Percentiles rank a stretch among this genome's conserved stretches.
Conservation (phyloP, 1,140 invertebrate genomes). For the Glomeris maerens region DNA sequence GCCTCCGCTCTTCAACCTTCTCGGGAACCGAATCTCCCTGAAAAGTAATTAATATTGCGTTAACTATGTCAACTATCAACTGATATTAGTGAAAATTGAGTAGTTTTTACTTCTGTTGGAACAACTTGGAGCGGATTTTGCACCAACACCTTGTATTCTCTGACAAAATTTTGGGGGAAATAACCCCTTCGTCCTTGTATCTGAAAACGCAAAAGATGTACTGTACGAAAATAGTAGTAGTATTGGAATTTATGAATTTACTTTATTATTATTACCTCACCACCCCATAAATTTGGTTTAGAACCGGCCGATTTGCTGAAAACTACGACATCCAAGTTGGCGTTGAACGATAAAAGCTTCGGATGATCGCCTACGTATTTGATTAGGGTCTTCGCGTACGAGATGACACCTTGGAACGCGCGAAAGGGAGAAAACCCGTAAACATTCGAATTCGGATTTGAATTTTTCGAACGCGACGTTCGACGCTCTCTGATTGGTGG, state of each 20-base stretch:
- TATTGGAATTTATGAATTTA: too few relatives aligned
- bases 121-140: conserved; percentile 32
- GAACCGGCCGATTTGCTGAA: conserved; percentile 54
- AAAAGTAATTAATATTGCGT: too few relatives aligned
- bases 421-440: too few relatives aligned
- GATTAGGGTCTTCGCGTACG: conserved; percentile 43
- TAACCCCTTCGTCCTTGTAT: conserved; percentile 54
- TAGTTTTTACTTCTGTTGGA: conserved; percentile 29
- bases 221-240: not conserved
- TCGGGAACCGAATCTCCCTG: too few relatives aligned
- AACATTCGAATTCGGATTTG: too few relatives aligned
- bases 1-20: too few relatives aligned
- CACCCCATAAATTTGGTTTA: conserved; percentile 51
- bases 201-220: conserved; percentile 24
- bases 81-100: too few relatives aligned
- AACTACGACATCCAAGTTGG: conserved; percentile 44
- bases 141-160: conserved; percentile 36
- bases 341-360: conserved; percentile 45
- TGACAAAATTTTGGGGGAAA: conserved; percentile 41
- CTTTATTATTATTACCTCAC: conserved; percentile 33
- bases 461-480: too few relatives aligned
- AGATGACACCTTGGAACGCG: too few relatives aligned
- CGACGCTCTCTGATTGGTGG: too few relatives aligned
- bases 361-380: conserved; percentile 40
- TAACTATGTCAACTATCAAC: too few relatives aligned